A percentile compares a stretch with the other conserved stretches of the same genome.
Conservation (phyloP, 2,113 vertebrate genomes). For the Poeciliopsis retropinna region DNA sequence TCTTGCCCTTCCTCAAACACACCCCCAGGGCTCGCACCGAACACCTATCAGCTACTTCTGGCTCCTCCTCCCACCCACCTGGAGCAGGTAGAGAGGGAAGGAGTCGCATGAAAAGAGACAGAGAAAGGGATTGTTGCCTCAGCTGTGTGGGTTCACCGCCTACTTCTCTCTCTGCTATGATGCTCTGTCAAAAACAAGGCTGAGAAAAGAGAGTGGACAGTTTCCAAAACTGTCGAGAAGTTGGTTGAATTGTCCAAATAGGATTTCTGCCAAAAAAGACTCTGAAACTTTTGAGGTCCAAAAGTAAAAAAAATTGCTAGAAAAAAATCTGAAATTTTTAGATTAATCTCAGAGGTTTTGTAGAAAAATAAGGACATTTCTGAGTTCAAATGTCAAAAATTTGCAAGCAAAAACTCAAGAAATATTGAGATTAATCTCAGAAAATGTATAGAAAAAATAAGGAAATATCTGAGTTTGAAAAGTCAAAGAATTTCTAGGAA, state of each 20-base stretch:
- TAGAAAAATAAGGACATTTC: too few species aligned
- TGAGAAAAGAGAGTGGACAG: background rate
- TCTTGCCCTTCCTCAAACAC: constrained; percentile 68
- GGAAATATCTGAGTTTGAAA: too few species aligned
- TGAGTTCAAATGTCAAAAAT: too few species aligned
- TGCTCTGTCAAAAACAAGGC: constrained; percentile 21
- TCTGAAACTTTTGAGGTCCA: too few species aligned
- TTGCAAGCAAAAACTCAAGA: too few species aligned
- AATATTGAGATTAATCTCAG: too few species aligned
- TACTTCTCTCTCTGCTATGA: constrained; percentile 29
- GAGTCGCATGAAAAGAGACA: background rate
- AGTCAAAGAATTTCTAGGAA: too few species aligned
- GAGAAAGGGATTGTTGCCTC: constrained; percentile 2
- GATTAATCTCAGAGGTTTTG: too few species aligned
- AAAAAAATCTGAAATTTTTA: too few species aligned
- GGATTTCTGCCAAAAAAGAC: too few species aligned
- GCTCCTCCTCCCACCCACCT: constrained; percentile 47
- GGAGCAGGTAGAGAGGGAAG: constrained; percentile 57
- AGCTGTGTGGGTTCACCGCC: constrained; percentile 2
- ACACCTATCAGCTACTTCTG: constrained; percentile 78
- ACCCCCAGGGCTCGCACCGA: constrained; percentile 77
- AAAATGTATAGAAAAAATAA: too few species aligned
- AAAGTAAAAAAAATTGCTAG: too few species aligned
- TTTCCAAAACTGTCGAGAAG: background rate
- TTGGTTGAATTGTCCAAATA: background rate